Evolutionary conservation across 2,797 vertebrate genomes (phyloP), one percentile per base, ranked within the genome.

Genomic region (Loriculus beryllinus): DNA sequence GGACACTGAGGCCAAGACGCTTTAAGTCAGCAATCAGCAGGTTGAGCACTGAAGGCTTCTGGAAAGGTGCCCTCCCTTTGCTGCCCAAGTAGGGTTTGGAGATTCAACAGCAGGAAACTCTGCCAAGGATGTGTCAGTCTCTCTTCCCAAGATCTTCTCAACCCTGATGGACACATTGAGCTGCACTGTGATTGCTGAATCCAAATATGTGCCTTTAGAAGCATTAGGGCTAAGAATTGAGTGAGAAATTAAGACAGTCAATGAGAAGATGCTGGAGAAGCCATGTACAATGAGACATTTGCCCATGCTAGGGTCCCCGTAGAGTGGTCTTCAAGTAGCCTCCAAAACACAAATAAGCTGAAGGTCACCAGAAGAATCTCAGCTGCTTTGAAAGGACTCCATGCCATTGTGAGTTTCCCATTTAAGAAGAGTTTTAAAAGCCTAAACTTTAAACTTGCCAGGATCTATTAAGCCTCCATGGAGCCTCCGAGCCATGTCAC

Each of bases 361-460:
- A 51, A 42, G 2, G 1, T 33, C 47, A 49, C 26, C 0, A 0
- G 23, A 43, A 21, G 33, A 13, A 3, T 42, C 37, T 54, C 9
- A 8, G 22, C 35, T 60, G 65, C 42, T 40, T 43, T 74, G 40
- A 49, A 69, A 49, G 48, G 39, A 51, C 60, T 35, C 39, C 5
- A 6, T 42, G 28, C 5, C 28, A 5, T 45, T 33, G 7, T 5
- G 48, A 75, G 9, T 28, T 74, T 54, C 15, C 17, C 23, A 16
- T 10, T 49, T n/a, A 60, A 81, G 10, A 15, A 72, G 28, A 60
- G 22, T 22, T 82, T 72, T 31, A 12, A 69, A 49, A 12, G 16
- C 33, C 60, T 45, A 6, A 81, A 33, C 14, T 63, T 80, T 39
- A 84, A 54, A 81, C 52, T 8, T 43, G 13, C 19, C 33, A 20